Conservation (phyloP, 2,113 vertebrate genomes). For the Arizona elegans region DNA sequence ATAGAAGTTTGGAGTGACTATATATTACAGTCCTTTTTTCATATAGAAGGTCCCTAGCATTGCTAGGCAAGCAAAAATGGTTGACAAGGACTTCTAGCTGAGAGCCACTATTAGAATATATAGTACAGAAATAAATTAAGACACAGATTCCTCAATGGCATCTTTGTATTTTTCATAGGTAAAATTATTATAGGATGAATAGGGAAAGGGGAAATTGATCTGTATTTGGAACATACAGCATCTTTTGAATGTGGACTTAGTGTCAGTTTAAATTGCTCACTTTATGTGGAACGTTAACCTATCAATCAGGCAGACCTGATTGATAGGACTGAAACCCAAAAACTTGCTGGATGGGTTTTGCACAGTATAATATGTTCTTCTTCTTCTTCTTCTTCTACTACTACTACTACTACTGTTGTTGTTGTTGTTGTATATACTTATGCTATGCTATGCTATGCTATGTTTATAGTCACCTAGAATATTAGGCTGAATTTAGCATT, state of each 20-base stretch:
- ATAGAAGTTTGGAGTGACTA: conserved; percentile 34
- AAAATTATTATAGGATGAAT: background rate
- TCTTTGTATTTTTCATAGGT: background rate
- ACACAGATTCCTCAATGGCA: background rate
- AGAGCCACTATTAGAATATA: background rate
- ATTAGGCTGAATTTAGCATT: no score
- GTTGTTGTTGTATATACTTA: background rate
- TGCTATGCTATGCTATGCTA: no score
- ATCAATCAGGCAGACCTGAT: background rate
- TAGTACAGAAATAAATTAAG: background rate
- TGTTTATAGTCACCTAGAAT: no score
- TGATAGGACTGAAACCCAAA: background rate
- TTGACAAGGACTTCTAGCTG: background rate
- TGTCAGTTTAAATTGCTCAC: background rate
- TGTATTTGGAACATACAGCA: background rate
- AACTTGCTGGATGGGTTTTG: conserved; percentile 1
- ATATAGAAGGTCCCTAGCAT: background rate
- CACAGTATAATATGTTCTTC: background rate
- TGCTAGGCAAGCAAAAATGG: background rate
- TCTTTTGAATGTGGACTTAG: background rate
- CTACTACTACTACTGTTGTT: no score
- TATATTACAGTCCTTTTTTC: background rate
- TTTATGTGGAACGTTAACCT: conserved; percentile 13
- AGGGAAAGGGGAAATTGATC: background rate
- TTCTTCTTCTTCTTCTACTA: no score